Percentiles rank a stretch among this genome's conserved stretches.
These are phyloP conservation scores for Platerodrilus igneus DNA, from an alignment of 2,888 invertebrate species.

Conservation along the genomic window DNA sequence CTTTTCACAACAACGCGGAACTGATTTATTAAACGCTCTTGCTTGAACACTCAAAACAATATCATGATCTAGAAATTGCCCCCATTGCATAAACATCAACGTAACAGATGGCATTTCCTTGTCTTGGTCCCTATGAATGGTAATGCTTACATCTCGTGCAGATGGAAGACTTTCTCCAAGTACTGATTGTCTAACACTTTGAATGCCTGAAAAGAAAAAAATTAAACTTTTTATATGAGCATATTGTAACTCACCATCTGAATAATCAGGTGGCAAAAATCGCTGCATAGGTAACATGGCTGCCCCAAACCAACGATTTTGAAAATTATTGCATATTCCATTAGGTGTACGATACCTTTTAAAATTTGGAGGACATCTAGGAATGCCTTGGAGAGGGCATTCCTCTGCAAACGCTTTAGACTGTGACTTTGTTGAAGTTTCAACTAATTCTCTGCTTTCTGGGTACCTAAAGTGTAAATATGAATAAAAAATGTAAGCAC, in stretches of 20 bases:
- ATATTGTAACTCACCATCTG: constrained; percentile 67
- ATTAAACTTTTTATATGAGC: constrained; percentile 6
- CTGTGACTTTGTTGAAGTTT: constrained; percentile 44
- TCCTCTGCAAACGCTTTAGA: constrained; percentile 55
- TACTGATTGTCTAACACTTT: constrained; percentile 55
- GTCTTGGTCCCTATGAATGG: constrained; percentile 61
- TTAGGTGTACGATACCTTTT: constrained; percentile 77
- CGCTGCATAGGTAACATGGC: constrained; percentile 78
- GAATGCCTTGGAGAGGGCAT: constrained; percentile 64
- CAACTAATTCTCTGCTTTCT: constrained; percentile 26
- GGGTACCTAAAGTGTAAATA: constrained; percentile 24
- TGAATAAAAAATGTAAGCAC: too few relatives aligned
- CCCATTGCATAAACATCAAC: constrained; percentile 86
- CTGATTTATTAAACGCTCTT: constrained; percentile 70
- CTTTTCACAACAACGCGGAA: constrained; percentile 70
- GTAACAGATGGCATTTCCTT: constrained; percentile 65
- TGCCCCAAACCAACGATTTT: constrained; percentile 73
- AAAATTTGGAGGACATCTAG: constrained; percentile 66
- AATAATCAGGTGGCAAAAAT: constrained; percentile 75
- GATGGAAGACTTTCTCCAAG: constrained; percentile 64
- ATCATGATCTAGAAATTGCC: constrained; percentile 87
- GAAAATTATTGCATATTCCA: constrained; percentile 84
- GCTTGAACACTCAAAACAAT: constrained; percentile 75
- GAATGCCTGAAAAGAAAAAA: constrained; percentile 39
- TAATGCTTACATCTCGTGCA: constrained; percentile 67